Evolutionary conservation across 2,113 vertebrate genomes (phyloP), one percentile per base, ranked within the genome.

Genomic region (Centropristis striata): DNA sequence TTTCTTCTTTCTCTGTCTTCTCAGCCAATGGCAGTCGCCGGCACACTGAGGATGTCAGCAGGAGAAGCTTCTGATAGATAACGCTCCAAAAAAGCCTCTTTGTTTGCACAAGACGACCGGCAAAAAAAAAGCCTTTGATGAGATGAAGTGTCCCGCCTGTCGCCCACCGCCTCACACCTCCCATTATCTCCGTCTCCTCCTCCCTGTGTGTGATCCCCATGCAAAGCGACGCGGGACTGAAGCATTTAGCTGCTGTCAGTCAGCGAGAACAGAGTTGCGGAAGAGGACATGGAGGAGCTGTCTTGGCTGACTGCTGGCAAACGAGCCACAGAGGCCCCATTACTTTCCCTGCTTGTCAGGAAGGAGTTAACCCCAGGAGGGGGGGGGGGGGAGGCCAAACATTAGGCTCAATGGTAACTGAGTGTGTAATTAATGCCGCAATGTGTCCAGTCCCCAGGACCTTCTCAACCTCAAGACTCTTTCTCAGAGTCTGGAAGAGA

Each of bases 381-480:
- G 72, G 39, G 16, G 18, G 47, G 64, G 75, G 78, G 94, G 93
- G 95, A 94, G 96, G 94, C 88, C 93, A 81, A 89, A 92, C 90
- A 94, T 95, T 93, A 95, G 93, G 94, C 93, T 94, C 95, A 95
- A 92, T 96, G 95, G 96, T 98, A 97, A 97, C 95, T 92, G 95
- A 96, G 95, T 96, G 93, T 98, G 96, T 99, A 98, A 98, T 99
- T 97, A 96, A 97, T 96, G 95, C 77, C 91, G 94, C 94, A 95
- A 95, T 92, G 96, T 96, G 95, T 95, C 95, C 96, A 96, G 96
- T 94, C 96, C 96, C 91, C 92, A 94, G 91, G 96, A 95, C 96
- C 95, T 91, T 95, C 96, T 93, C 95, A 94, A 93, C 95, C 90
- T 57, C 87, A 92, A 71, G 78, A 92, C 80, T 77, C 96, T 96